Evolutionary conservation across 2,113 vertebrate genomes (phyloP).

Genomic region (Helogale parvula): DNA sequence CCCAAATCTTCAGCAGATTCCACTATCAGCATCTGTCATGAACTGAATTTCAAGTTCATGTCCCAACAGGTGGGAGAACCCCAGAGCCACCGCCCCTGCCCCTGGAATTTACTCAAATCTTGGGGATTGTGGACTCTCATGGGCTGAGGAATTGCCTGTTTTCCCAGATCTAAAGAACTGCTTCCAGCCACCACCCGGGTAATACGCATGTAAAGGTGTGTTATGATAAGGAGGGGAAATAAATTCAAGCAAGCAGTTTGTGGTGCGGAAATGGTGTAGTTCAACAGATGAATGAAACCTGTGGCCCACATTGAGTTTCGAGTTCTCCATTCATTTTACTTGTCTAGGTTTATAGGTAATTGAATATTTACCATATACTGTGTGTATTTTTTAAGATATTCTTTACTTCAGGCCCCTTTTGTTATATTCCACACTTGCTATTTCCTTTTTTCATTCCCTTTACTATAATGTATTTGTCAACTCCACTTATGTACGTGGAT

Average conservation of each 20-base stretch:
- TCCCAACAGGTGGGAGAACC: background rate
- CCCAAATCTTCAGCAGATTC: background rate
- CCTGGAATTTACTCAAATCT: background rate
- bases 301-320: background rate
- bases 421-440: background rate
- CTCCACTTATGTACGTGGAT: background rate
- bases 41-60: background rate
- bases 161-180: background rate
- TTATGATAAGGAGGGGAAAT: background rate
- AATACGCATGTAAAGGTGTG: background rate
- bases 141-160: background rate
- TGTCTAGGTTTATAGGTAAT: background rate
- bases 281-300: background rate
- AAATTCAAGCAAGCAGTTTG: background rate
- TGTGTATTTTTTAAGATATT: background rate
- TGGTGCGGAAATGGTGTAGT: background rate
- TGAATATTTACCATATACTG: background rate
- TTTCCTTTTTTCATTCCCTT: conserved; percentile 20
- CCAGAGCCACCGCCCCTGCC: too few relatives aligned
- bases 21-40: background rate
- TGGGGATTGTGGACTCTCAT: background rate
- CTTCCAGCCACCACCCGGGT: background rate
- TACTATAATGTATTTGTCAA: background rate
- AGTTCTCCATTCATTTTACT: background rate
- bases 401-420: background rate